Percentiles rank a stretch among this genome's conserved stretches.
Conservation (phyloP, 2,113 vertebrate genomes). For the Eclectus roratus region DNA sequence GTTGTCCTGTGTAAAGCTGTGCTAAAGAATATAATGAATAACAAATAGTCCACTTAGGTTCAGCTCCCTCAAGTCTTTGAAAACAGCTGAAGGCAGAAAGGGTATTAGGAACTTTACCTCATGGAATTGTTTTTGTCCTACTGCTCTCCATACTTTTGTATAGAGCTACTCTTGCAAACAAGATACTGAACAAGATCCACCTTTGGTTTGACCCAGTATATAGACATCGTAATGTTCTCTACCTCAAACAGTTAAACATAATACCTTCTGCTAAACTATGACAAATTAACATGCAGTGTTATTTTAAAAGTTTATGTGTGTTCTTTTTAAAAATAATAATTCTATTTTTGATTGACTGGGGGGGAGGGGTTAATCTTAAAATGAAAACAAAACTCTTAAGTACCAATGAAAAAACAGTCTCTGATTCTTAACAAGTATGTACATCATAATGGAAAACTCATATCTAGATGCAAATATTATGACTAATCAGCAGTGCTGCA, state of each 20-base stretch:
- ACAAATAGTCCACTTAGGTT: background rate
- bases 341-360: background rate
- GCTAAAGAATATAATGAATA: background rate
- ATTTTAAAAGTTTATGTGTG: background rate
- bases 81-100: background rate
- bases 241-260: background rate
- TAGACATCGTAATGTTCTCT: background rate
- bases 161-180: background rate
- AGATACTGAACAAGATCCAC: background rate
- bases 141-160: background rate
- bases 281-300: background rate
- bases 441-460: background rate
- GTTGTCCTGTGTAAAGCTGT: background rate
- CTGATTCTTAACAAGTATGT: background rate
- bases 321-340: background rate
- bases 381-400: background rate
- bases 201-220: background rate
- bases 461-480: rapidly evolving
- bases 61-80: background rate
- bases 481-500: background rate
- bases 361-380: background rate
- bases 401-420: background rate
- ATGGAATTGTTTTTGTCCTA: background rate
- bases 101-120: background rate
- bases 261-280: background rate